Conservation (phyloP, 2,113 vertebrate species). For the Pantherophis guttatus region DNA sequence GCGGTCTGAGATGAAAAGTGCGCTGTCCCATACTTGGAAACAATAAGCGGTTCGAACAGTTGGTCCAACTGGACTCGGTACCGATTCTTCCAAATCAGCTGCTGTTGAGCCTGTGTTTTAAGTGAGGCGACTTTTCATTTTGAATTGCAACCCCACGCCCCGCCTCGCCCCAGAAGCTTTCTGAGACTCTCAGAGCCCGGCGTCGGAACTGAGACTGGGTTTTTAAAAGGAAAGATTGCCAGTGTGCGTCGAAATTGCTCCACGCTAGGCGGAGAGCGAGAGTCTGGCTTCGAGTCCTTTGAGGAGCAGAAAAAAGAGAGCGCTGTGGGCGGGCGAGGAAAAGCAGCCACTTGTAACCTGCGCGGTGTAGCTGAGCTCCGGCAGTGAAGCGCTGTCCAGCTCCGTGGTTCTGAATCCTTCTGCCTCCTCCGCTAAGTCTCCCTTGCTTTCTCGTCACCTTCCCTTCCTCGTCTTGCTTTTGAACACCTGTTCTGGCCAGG, state of each 20-base stretch:
- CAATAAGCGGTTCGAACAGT: background rate
- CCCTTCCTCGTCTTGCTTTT: background rate
- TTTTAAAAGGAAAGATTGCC: background rate
- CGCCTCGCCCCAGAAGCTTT: background rate
- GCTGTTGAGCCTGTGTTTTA: background rate
- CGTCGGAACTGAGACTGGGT: background rate
- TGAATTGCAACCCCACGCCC: background rate
- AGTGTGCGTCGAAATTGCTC: background rate
- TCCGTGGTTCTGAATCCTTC: background rate
- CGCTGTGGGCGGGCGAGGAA: background rate
- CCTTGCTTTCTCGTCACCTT: background rate
- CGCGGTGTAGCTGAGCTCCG: background rate
- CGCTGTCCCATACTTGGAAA: background rate
- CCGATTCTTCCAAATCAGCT: background rate
- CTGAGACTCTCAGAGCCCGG: background rate
- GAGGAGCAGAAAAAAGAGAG: background rate
- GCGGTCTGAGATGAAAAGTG: background rate
- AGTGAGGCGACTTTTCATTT: background rate
- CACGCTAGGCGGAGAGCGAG: background rate
- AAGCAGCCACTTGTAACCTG: background rate
- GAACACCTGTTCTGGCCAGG: background rate
- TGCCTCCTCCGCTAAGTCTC: background rate
- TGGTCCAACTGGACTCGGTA: background rate
- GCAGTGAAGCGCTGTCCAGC: background rate
- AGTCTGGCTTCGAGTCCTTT: background rate